Conservation (phyloP, 1,140 invertebrate species). For the Ostrea edulis region DNA sequence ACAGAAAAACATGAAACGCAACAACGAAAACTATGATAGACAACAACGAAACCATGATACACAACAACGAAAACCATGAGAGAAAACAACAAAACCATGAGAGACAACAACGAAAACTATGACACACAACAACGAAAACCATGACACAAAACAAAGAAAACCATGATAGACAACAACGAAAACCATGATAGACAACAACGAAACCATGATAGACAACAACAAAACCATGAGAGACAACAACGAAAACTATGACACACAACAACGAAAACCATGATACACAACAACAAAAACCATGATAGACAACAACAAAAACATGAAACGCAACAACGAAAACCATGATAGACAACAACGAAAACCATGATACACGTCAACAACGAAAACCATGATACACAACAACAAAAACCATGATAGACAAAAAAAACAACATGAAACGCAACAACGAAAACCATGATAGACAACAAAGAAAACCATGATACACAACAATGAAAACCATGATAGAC, state of each 20-base stretch:
- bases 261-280: not conserved
- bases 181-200: too few species aligned
- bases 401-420: slow-evolving; percentile 22
- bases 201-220: not conserved
- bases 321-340: not conserved
- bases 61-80: too few species aligned
- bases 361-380: not conserved
- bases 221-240: not conserved
- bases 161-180: not conserved
- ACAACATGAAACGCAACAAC: not conserved
- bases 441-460: not conserved
- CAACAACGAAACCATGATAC: not conserved
- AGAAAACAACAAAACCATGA: not conserved
- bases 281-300: not conserved
- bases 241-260: not conserved
- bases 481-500: too few species aligned
- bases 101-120: not conserved
- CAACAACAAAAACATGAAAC: too few species aligned
- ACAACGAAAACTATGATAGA: not conserved
- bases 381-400: not conserved
- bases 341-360: not conserved
- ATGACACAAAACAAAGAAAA: slow-evolving; percentile 18
- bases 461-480: not conserved
- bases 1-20: not conserved
- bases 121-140: not conserved